These are phyloP conservation scores for Eublepharis macularius DNA, from an alignment of 2,113 vertebrate genomes.

Conservation along the genomic window DNA sequence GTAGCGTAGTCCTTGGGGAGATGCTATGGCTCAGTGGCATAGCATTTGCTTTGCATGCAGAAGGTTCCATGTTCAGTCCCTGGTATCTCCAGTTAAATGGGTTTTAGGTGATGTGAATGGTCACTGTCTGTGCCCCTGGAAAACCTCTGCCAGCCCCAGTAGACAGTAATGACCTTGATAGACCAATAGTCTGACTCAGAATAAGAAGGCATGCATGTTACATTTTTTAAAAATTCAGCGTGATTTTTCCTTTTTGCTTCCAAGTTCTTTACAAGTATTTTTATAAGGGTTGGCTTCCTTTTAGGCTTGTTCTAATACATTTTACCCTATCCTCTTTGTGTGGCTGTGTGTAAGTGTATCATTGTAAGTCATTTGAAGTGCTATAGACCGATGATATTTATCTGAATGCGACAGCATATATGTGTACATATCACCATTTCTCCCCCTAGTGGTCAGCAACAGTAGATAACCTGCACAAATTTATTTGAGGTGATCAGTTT, in stretches of 20 bases:
- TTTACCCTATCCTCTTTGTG: not conserved
- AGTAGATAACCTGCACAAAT: not conserved
- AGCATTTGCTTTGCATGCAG: too few species aligned
- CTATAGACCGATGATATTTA: not conserved
- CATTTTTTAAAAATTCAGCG: not conserved
- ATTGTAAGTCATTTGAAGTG: not conserved
- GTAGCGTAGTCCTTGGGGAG: too few species aligned
- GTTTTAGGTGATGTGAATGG: too few species aligned
- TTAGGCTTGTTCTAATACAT: not conserved
- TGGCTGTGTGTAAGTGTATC: not conserved
- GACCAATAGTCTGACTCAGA: too few species aligned
- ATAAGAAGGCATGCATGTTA: too few species aligned
- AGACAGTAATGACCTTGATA: too few species aligned
- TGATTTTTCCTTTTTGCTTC: not conserved
- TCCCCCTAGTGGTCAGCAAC: not conserved
- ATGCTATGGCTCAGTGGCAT: too few species aligned
- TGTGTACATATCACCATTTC: not conserved
- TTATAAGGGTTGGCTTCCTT: not conserved
- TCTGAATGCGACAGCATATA: not conserved
- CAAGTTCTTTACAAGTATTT: not conserved
- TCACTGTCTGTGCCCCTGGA: too few species aligned
- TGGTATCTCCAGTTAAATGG: too few species aligned
- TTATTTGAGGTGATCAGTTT: not conserved
- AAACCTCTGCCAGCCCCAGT: too few species aligned
- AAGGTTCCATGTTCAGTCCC: too few species aligned